Base-by-base conservation (phyloP, 2,797 vertebrate species). In the Xerus rutilus region DNA sequence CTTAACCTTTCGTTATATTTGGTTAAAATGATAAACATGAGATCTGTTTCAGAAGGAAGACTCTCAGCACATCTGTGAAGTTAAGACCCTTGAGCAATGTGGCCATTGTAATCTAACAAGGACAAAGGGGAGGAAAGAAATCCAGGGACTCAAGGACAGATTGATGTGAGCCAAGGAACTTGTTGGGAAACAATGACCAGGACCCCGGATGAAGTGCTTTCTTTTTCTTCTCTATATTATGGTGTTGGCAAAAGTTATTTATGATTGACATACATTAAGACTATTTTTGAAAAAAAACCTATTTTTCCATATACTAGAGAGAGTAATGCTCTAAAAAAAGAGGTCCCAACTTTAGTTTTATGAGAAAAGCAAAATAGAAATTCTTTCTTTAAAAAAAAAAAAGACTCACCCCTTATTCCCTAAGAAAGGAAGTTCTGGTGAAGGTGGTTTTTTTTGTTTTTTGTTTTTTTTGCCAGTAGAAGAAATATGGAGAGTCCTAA, bases 401-500 rank as follows among this genome's bases (percentile, higher is more conserved):
- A 91, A 65, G 52, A 65, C 21, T 59, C 23, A 57, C 8, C 8
- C 10, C 39, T 59, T 11, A 67, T 18, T 72, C 17, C 7, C 43
- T 65, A 78, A 84, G 47, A 45, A 89, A 13, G 20, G 54, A 87
- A 65, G n/a, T 13, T 57, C 39, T 73, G 13, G 12, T 86, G 35
- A 49, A 69, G 39, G n/a, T 45, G 9, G 47, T 49, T 39, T n/a
- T 21, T 23, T 57, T n/a, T 57, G 30, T 70, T n/a, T 8, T 23
- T 39, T 39, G 39, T 10, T 77, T 78, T 67, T 32, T 76, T 85
- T 93, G 73, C 18, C 62, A 54, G 86, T 57, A 84, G 77, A 83
- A 96, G 69, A 86, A 94, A 94, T 72, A 32, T 12, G 65, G 59
- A 18, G 72, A 82, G 43, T 73, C n/a, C 57, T 21, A 54, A 85